Conservation (phyloP, 2,888 invertebrate species). For the Abrostola tripartita region DNA sequence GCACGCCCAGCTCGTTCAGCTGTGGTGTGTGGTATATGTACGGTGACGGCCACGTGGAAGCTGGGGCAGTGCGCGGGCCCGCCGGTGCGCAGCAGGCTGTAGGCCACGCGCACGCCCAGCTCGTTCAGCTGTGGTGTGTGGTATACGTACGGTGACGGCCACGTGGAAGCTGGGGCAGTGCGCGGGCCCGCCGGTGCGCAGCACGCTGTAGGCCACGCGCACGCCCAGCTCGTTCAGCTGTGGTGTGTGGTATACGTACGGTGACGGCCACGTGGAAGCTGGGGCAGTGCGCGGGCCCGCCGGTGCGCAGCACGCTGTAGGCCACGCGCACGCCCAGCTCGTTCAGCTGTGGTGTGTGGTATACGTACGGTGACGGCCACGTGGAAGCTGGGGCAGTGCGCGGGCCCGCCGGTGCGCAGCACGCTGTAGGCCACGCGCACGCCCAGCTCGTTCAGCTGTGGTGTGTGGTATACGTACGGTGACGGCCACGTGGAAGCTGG, state of each 20-base stretch:
- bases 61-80: conserved; percentile 96
- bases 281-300: conserved; percentile 96
- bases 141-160: conserved; percentile 90
- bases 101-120: conserved; percentile 93
- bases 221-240: conserved; percentile 94
- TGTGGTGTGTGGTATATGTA: conserved; percentile 69
- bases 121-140: conserved; percentile 90
- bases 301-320: conserved; percentile 92
- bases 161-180: conserved; percentile 96
- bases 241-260: conserved; percentile 76
- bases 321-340: conserved; percentile 94
- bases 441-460: conserved; percentile 93
- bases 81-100: conserved; percentile 92
- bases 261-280: conserved; percentile 94
- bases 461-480: conserved; percentile 82
- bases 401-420: conserved; percentile 94
- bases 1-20: conserved; percentile 94
- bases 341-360: conserved; percentile 87
- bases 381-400: conserved; percentile 96
- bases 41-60: conserved; percentile 94
- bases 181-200: conserved; percentile 94
- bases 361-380: conserved; percentile 92
- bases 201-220: conserved; percentile 92
- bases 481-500: conserved; percentile 95
- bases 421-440: conserved; percentile 93